Evolutionary conservation across 2,113 vertebrate genomes (phyloP).

Genomic region (Bufo bufo): DNA sequence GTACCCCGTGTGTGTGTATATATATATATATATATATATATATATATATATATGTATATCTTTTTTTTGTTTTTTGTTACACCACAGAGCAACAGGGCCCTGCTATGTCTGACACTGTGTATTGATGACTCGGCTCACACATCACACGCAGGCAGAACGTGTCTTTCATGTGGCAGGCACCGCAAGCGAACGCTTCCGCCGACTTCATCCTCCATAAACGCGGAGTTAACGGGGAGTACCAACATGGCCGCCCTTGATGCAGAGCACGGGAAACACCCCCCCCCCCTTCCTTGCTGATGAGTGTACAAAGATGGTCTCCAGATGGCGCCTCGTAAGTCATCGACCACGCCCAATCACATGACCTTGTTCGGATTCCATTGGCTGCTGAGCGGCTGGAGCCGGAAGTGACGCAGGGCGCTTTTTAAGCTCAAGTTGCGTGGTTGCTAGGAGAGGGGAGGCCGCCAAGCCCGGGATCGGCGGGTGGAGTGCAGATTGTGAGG

Average conservation of each 20-base stretch:
- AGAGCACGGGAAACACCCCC: not conserved
- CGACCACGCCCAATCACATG: not conserved
- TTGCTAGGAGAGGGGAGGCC: constrained; percentile 53
- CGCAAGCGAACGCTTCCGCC: not conserved
- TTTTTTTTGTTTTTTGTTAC: no score
- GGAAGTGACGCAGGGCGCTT: constrained; percentile 12
- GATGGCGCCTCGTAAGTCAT: not conserved
- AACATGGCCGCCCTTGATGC: not conserved
- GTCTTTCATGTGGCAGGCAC: constrained; percentile 26
- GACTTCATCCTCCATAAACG: not conserved
- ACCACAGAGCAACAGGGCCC: no score
- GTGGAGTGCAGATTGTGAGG: not conserved
- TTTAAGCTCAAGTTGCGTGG: constrained; percentile 8
- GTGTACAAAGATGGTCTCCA: constrained; percentile 25
- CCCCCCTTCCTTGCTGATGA: no score
- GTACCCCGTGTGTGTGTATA: no score
- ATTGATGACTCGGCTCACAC: not conserved
- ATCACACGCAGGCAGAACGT: not conserved
- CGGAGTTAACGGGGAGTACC: not conserved
- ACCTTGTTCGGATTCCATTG: not conserved
- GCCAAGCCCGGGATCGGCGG: constrained; percentile 47
- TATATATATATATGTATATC: no score
- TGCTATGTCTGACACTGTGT: no score
- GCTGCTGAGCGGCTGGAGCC: not conserved
- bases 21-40: no score